These are phyloP conservation scores for Amia ocellicauda DNA, from an alignment of 2,113 vertebrate species.

Conservation along the genomic window DNA sequence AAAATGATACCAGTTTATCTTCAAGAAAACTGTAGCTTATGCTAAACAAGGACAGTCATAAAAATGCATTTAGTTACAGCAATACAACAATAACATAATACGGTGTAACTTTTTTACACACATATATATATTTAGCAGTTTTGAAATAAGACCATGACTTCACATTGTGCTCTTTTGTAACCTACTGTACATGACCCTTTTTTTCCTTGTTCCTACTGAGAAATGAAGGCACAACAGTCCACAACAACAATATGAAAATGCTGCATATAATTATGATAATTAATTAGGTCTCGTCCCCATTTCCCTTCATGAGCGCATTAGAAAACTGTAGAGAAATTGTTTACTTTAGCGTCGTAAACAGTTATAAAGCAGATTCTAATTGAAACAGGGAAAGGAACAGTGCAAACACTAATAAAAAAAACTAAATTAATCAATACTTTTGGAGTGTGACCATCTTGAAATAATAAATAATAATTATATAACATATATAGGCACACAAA, in stretches of 20 bases:
- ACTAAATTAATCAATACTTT: too few species aligned
- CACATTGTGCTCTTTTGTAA: constrained; percentile 55
- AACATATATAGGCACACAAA: too few species aligned
- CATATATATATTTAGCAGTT: constrained; percentile 16
- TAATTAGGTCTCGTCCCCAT: constrained; percentile 66
- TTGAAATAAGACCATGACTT: constrained; percentile 56
- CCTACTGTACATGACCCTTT: constrained; percentile 58
- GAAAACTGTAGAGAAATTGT: background rate
- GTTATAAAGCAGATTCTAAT: background rate
- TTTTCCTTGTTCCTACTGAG: constrained; percentile 48
- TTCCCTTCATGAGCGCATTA: constrained; percentile 43
- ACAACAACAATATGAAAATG: constrained; percentile 45
- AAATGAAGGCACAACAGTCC: constrained; percentile 16
- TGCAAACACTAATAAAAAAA: too few species aligned
- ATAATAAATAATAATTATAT: too few species aligned
- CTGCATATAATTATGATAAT: constrained; percentile 72
- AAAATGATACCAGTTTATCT: constrained; percentile 77
- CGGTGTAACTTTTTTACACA: background rate
- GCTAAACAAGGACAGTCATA: constrained; percentile 68
- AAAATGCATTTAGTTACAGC: constrained; percentile 72
- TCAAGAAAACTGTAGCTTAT: constrained; percentile 72
- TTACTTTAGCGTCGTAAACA: background rate
- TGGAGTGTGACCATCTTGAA: too few species aligned
- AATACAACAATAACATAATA: constrained; percentile 36
- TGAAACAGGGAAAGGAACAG: too few species aligned